phyloP scores from a whole-genome alignment of 1,140 invertebrate species.

The Helicoverpa armigera region DNA sequence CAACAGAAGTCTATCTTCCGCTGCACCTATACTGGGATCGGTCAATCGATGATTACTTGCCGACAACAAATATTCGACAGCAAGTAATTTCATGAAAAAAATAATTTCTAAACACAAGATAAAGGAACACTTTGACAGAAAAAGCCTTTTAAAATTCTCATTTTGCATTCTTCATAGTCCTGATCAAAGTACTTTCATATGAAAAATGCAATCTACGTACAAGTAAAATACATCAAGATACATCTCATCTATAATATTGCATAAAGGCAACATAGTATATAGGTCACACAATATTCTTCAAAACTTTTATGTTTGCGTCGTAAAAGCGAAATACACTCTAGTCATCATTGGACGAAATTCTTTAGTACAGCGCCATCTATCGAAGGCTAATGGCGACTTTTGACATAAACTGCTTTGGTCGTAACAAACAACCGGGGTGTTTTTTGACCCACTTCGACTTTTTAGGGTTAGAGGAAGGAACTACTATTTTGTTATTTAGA shows the following conservation, averaged over 20 bases:
- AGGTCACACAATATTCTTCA: conserved; percentile 59
- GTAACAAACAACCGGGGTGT: conserved; percentile 61
- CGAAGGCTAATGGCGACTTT: conserved; percentile 71
- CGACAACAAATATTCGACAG: no score
- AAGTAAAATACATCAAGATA: background rate
- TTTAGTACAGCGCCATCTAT: conserved; percentile 80
- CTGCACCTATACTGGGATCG: no score
- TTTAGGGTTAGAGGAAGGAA: conserved; percentile 61
- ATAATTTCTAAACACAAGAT: no score
- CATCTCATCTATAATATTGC: conserved; percentile 24
- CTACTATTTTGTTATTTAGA: conserved; percentile 6
- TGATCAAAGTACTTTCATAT: no score
- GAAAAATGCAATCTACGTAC: background rate
- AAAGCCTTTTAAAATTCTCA: no score
- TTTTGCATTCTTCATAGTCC: no score
- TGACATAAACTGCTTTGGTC: conserved; percentile 69
- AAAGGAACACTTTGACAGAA: no score
- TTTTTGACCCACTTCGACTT: conserved; percentile 71
- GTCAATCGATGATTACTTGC: no score
- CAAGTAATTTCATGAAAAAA: no score
- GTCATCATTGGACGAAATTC: conserved; percentile 66
- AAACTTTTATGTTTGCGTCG: conserved; percentile 64
- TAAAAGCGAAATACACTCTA: conserved; percentile 65
- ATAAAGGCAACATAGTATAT: conserved; percentile 58
- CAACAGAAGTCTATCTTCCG: no score